Conservation (phyloP, 2,888 invertebrate genomes). For the Caenorhabditis doughertyi region DNA sequence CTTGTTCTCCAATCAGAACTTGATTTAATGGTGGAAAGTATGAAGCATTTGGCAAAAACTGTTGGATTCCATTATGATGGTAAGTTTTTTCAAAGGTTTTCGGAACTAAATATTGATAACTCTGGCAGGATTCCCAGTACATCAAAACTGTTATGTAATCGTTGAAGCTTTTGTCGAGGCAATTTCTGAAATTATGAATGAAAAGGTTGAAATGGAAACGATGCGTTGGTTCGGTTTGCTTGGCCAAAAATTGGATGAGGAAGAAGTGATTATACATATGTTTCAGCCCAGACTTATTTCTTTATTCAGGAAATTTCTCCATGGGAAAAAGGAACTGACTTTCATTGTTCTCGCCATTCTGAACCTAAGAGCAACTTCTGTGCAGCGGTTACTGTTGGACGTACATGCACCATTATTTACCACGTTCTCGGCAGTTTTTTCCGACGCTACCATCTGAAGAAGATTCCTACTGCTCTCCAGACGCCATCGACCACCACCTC, state of each 20-base stretch:
- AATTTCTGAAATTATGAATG: slow-evolving; percentile 67
- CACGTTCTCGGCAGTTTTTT: slow-evolving; percentile 67
- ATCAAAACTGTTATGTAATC: slow-evolving; percentile 69
- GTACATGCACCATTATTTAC: slow-evolving; percentile 68
- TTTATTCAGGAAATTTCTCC: slow-evolving; percentile 46
- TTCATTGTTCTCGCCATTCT: slow-evolving; percentile 63
- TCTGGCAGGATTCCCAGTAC: slow-evolving; percentile 66
- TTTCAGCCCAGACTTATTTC: not conserved
- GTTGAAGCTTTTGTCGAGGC: slow-evolving; percentile 76
- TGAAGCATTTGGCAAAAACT: slow-evolving; percentile 65
- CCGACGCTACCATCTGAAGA: slow-evolving; percentile 60
- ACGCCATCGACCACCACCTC: slow-evolving; percentile 1
- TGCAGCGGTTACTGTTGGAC: slow-evolving; percentile 66
- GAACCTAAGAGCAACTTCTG: slow-evolving; percentile 60
- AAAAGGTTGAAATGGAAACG: slow-evolving; percentile 50
- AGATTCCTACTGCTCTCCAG: slow-evolving; percentile 46
- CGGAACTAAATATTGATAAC: not conserved
- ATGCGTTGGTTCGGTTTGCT: slow-evolving; percentile 65
- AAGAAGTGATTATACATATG: slow-evolving; percentile 23
- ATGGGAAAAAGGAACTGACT: slow-evolving; percentile 66
- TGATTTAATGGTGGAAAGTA: slow-evolving; percentile 65
- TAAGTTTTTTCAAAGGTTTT: not conserved
- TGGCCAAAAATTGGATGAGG: slow-evolving; percentile 49
- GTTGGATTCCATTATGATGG: slow-evolving; percentile 71
- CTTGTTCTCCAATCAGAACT: slow-evolving; percentile 70